Conservation (phyloP, 2,113 vertebrate genomes). For the Girardinichthys multiradiatus region DNA sequence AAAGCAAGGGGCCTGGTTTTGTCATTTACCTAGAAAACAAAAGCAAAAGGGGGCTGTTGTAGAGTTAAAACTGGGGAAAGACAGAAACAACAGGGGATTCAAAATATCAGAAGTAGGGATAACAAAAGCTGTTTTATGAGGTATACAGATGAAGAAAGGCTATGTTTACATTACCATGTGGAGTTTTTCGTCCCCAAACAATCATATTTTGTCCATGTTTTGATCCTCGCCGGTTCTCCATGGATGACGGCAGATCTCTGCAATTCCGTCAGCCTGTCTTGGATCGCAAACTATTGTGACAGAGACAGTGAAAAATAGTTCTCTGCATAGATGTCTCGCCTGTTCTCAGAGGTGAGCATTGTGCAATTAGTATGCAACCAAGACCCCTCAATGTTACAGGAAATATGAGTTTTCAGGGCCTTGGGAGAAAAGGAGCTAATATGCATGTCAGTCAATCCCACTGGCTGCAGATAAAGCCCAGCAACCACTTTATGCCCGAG, state of each 20-base stretch:
- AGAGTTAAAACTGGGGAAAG: constrained; percentile 45
- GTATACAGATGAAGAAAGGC: constrained; percentile 36
- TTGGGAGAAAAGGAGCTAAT: constrained; percentile 71
- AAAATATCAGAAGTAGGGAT: constrained; percentile 19
- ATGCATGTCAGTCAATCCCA: constrained; percentile 72
- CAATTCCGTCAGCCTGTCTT: constrained; percentile 39
- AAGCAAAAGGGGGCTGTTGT: constrained; percentile 52
- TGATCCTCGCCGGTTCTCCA: constrained; percentile 57
- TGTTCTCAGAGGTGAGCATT: constrained; percentile 62
- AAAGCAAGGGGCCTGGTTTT: constrained; percentile 38
- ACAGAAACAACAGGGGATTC: constrained; percentile 34
- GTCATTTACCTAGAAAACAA: constrained; percentile 57
- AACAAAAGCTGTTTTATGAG: constrained; percentile 40
- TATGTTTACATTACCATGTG: constrained; percentile 53
- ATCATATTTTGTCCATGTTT: constrained; percentile 61
- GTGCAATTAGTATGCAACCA: constrained; percentile 76
- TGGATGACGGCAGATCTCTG: constrained; percentile 43
- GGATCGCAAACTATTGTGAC: constrained; percentile 52
- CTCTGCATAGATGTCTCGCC: constrained; percentile 27
- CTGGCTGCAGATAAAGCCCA: constrained; percentile 58
- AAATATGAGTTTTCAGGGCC: constrained; percentile 74
- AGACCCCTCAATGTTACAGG: constrained; percentile 60
- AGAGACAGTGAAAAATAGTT: constrained; percentile 49
- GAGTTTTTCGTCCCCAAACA: constrained; percentile 68
- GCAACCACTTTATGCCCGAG: constrained; percentile 49